Base-by-base conservation (phyloP, 2,113 vertebrate species). In the Cynocephalus volans region DNA sequence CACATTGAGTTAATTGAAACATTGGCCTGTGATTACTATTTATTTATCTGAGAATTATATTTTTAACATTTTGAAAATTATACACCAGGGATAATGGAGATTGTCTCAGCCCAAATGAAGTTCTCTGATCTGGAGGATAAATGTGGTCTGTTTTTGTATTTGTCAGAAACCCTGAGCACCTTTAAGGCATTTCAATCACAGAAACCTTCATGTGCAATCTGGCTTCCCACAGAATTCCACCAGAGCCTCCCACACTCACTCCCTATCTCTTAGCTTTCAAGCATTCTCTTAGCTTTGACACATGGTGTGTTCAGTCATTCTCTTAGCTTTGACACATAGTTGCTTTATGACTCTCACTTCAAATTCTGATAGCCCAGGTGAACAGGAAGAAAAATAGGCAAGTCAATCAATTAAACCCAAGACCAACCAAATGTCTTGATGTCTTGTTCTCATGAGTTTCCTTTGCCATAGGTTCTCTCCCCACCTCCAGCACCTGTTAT, bases 1-100 rank as follows among this genome's bases (percentile, higher is more conserved):
- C 45, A 70, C 48, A 21, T 56, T 76, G 17, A 70, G 45, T 73
- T 82, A 62, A 76, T 87, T 86, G 54, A 33, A 92, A 88, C 31
- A 24, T 2, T 65, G 52, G 56, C 24, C 80, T 93, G 50, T 80
- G 65, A 80, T 76, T 90, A 81, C 9, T 48, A 41, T 62, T 41
- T 77, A 41, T 83, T 36, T 88, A 41, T 90, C 58, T 87, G 52
- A 92, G 93, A 70, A 97, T 69, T 64, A 33, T 23, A 58, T 23
- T 52, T 77, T 88, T 92, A 94, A 76, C 31, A 64, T 88, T 80
- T 56, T 81, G 72, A 88, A 92, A 76, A 48, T 50, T 64, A 88
- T 12, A 80, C n/a, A 62, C 11, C 31, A 41, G 12, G 19, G 28
- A 94, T 65, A 75, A 73, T 6, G 18, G 48, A 94, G 90, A 79